Evolutionary conservation across 2,113 vertebrate genomes (phyloP).

Genomic region (Nesospiza acunhae): DNA sequence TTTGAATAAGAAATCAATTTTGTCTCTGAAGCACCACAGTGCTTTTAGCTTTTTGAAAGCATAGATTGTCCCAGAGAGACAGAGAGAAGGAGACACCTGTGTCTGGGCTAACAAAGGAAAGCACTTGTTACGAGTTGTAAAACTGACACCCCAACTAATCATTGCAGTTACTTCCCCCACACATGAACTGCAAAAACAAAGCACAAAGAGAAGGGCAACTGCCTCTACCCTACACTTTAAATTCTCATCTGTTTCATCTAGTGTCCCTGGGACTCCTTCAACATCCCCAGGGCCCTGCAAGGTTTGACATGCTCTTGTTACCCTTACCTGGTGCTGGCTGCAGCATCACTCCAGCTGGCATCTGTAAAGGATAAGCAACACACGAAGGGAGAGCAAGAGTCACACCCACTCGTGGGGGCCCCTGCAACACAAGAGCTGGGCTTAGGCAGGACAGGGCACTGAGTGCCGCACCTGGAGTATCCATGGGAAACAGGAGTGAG

Average conservation of each 20-base stretch:
- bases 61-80: background rate
- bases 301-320: background rate
- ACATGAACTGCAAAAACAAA: background rate
- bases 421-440: slow-evolving; percentile 71
- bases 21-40: background rate
- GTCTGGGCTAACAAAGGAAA: background rate
- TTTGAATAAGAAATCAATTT: slow-evolving; percentile 3
- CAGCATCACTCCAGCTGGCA: slow-evolving; percentile 89
- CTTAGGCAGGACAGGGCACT: background rate
- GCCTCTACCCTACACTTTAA: background rate
- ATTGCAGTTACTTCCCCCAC: background rate
- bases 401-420: slow-evolving; percentile 62
- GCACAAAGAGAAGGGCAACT: background rate
- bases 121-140: background rate
- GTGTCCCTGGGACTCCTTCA: background rate
- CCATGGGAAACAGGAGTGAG: fast-evolving
- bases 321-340: slow-evolving; percentile 88
- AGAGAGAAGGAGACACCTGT: background rate
- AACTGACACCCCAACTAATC: background rate
- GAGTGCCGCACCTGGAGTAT: background rate
- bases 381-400: slow-evolving; percentile 83
- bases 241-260: background rate
- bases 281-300: background rate
- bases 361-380: slow-evolving; percentile 86
- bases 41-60: background rate